phyloP scores from a whole-genome alignment of 2,113 vertebrate species.

The Embiotoca jacksoni region DNA sequence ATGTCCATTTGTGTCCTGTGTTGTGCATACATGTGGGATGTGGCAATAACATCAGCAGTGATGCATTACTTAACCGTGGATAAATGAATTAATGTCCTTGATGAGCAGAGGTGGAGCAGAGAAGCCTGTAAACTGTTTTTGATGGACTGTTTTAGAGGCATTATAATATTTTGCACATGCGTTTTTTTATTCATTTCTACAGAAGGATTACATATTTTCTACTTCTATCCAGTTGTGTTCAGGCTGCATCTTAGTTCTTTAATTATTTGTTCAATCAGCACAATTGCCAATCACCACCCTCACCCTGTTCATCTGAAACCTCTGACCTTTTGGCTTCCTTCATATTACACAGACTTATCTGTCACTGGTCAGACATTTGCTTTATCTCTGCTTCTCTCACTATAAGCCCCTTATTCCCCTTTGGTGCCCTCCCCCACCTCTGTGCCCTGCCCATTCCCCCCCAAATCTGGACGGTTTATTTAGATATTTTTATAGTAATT shows the following conservation, averaged over 20 bases:
- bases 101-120: too few species aligned
- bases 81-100: too few species aligned
- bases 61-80: too few species aligned
- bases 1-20: background rate
- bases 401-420: constrained; percentile 47
- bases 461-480: constrained; percentile 9
- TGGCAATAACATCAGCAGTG: background rate
- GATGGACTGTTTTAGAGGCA: too few species aligned
- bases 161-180: too few species aligned
- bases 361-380: constrained; percentile 13
- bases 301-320: constrained; percentile 7
- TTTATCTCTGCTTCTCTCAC: constrained; percentile 42
- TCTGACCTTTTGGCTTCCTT: constrained; percentile 5
- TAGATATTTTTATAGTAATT: background rate
- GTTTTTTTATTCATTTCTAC: too few species aligned
- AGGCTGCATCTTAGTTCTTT: too few species aligned
- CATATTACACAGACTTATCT: constrained; percentile 3
- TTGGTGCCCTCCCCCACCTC: constrained; percentile 36
- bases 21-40: background rate
- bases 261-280: background rate
- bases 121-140: too few species aligned
- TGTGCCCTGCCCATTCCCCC: background rate
- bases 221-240: too few species aligned
- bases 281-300: background rate
- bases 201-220: too few species aligned